A percentile compares a stretch with the other conserved stretches of the same genome.
These are phyloP conservation scores for Sprattus sprattus DNA, from an alignment of 2,113 vertebrate species.

Conservation along the genomic window DNA sequence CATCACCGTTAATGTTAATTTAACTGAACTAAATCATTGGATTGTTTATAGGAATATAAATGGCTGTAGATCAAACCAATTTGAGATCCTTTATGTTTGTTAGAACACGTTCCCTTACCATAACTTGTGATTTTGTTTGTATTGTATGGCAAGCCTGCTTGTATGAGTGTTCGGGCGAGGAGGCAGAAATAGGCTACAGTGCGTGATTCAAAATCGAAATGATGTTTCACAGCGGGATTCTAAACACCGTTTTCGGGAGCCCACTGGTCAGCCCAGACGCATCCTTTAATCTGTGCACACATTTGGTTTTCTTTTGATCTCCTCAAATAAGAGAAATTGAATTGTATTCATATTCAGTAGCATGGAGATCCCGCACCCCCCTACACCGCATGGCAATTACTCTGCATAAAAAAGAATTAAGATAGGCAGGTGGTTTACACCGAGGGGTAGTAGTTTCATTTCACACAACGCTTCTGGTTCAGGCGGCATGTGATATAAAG, in stretches of 20 bases:
- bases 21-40: not conserved
- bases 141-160: not conserved
- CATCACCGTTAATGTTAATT: not conserved
- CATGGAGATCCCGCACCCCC: slow-evolving; percentile 18
- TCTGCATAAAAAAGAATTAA: slow-evolving; percentile 35
- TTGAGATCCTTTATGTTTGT: not conserved
- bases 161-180: not conserved
- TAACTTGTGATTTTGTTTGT: not conserved
- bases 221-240: not conserved
- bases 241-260: not conserved
- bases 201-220: slow-evolving; percentile 10
- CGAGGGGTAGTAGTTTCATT: slow-evolving; percentile 25
- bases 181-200: not conserved
- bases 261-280: slow-evolving; percentile 12
- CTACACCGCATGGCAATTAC: slow-evolving; percentile 14
- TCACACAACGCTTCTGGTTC: slow-evolving; percentile 27
- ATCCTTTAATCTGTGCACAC: slow-evolving; percentile 20
- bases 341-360: slow-evolving; percentile 40
- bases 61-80: not conserved
- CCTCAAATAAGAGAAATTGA: slow-evolving; percentile 11
- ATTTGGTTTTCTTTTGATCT: slow-evolving; percentile 40
- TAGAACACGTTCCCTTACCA: not conserved
- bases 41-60: too few relatives aligned
- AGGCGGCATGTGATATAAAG: slow-evolving; percentile 38
- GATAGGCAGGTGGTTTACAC: slow-evolving; percentile 48